phyloP scores from a whole-genome alignment of 2,113 vertebrate species.

The Halcyon malimbica region DNA sequence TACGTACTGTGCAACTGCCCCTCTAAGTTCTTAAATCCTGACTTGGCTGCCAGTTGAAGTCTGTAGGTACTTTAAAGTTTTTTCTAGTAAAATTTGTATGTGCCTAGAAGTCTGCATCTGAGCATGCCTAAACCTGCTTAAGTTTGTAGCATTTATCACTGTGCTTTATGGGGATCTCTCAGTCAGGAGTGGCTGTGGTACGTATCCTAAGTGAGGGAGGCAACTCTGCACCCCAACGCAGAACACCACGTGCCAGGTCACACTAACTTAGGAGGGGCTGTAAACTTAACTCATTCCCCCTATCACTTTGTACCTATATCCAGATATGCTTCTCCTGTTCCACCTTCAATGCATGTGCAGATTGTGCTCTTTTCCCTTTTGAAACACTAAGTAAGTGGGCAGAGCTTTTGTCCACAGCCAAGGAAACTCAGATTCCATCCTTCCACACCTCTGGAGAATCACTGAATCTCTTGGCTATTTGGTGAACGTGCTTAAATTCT shows the following conservation, averaged over 20 bases:
- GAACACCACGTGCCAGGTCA: not conserved
- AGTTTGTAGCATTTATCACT: not conserved
- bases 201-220: not conserved
- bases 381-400: not conserved
- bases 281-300: not conserved
- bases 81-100: not conserved
- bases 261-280: not conserved
- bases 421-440: not conserved
- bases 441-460: not conserved
- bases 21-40: not conserved
- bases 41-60: not conserved
- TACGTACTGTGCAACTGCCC: not conserved
- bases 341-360: not conserved
- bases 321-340: not conserved
- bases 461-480: not conserved
- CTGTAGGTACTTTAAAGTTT: not conserved
- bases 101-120: slow-evolving; percentile 9
- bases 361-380: not conserved
- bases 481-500: not conserved
- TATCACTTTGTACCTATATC: not conserved
- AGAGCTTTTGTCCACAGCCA: not conserved
- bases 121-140: slow-evolving; percentile 2
- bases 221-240: not conserved
- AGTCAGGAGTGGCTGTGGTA: not conserved
- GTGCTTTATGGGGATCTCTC: slow-evolving; percentile 28